Evolutionary conservation across 2,888 invertebrate genomes (phyloP), one percentile per base, ranked within the genome.

Genomic region (Acronicta aceris): DNA sequence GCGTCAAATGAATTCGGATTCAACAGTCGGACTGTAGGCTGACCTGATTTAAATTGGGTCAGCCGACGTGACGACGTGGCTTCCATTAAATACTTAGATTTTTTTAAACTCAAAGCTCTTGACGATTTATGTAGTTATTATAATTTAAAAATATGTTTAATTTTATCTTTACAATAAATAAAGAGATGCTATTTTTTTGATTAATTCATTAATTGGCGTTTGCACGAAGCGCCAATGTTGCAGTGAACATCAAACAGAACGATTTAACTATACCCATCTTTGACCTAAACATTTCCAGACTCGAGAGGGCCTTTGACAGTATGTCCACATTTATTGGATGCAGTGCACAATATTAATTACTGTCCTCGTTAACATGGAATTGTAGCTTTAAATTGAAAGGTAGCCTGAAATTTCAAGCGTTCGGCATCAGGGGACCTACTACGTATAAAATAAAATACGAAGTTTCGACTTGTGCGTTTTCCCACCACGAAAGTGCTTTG

Each of bases 41-140:
- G 45, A 25, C 45, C 25, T 21, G 7, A 45, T 45, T 43, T 1
- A 45, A 45, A 45, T 25, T 25, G n/a, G 45, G 45, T 45, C 45
- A 45, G n/a, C 25, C n/a, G n/a, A n/a, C n/a, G 45, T n/a, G 21
- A n/a, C n/a, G n/a, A n/a, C n/a, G 45, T n/a, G 21, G 25, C 45
- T 25, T 25, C 13, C 17, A 45, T 25, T 42, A 21, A 17, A 17
- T 10, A 9, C 6, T 1, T 10, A 42, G 12, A 15, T 21, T 42
- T 9, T 13, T 10, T 42, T 21, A 2, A 6, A 25, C 25, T 13
- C 13, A 12, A 21, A 15, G 21, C 27, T 42, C 17, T 43, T 17
- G 13, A 43, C 6, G 25, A 25, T 17, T 8, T n/a, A 43, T 36
- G n/a, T n/a, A n/a, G n/a, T n/a, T n/a, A n/a, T 33, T 7, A 30